Conservation (phyloP, 2,113 vertebrate species). For the Eudyptes chrysolophus region DNA sequence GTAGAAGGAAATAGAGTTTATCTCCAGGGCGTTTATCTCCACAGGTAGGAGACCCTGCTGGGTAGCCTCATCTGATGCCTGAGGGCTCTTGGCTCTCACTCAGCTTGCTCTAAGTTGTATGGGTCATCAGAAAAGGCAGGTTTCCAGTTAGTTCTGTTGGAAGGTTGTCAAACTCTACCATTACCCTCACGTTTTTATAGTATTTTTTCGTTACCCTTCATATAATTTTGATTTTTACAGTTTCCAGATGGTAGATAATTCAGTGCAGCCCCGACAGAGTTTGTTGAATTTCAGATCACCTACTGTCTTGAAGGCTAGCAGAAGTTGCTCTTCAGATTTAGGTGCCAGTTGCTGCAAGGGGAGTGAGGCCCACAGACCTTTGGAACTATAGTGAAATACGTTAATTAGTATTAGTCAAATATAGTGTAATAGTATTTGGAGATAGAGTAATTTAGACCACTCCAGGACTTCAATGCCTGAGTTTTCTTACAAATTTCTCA, state of each 20-base stretch:
- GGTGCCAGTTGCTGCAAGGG: not conserved
- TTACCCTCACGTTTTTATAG: not conserved
- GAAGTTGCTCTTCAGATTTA: not conserved
- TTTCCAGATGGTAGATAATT: constrained; percentile 32
- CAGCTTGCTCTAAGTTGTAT: not conserved
- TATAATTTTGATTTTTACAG: not conserved
- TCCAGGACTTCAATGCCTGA: not conserved
- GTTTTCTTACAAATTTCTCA: not conserved
- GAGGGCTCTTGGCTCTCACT: not conserved
- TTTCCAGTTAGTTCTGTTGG: not conserved
- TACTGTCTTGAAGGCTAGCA: not conserved
- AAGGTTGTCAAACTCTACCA: not conserved
- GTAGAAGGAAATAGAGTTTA: not conserved
- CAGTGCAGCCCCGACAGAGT: not conserved
- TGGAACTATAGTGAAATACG: not conserved
- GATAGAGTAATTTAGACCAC: not conserved
- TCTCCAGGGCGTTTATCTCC: not conserved
- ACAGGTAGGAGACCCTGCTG: not conserved
- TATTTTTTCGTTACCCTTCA: not conserved
- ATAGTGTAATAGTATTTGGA: not conserved
- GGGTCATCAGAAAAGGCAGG: not conserved
- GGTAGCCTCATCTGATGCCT: not conserved
- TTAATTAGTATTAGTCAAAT: not conserved
- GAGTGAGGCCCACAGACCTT: not conserved
- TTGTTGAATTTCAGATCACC: not conserved